Conservation (phyloP, 2,888 invertebrate genomes). For the Andrena dorsata region DNA sequence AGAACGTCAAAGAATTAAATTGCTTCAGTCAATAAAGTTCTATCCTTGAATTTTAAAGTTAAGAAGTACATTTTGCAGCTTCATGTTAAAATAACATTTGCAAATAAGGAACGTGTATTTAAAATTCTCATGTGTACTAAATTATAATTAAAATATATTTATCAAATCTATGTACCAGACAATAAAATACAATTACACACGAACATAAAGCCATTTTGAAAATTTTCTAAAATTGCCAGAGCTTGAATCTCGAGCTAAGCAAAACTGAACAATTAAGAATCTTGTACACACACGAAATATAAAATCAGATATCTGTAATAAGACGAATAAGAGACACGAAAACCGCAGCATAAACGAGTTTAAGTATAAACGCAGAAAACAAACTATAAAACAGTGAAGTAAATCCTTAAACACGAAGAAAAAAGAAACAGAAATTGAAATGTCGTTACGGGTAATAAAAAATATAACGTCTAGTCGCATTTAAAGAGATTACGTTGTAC, state of each 20-base stretch:
- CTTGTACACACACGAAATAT: neutral
- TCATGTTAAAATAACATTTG: neutral
- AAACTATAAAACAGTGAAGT: neutral
- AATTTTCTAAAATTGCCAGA: slow-evolving; percentile 46
- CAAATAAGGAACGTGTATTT: neutral
- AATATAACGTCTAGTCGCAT: neutral
- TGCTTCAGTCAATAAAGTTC: too few relatives aligned
- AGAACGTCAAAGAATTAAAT: neutral
- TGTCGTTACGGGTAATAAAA: neutral
- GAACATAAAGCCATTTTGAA: slow-evolving; percentile 13
- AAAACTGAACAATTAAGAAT: neutral
- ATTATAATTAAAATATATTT: neutral
- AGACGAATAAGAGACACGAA: neutral
- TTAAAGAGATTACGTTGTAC: neutral
- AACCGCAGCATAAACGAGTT: neutral
- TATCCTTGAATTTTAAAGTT: too few relatives aligned
- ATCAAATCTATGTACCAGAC: neutral
- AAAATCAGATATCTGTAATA: neutral
- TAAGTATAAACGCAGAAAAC: neutral
- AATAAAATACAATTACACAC: neutral
- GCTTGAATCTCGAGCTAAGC: neutral
- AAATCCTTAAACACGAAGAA: neutral
- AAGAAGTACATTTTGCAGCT: neutral
- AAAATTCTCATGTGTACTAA: neutral
- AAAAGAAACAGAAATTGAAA: neutral